Evolutionary conservation across 1,140 invertebrate species (phyloP).

Genomic region (Drosophila repletoides): DNA sequence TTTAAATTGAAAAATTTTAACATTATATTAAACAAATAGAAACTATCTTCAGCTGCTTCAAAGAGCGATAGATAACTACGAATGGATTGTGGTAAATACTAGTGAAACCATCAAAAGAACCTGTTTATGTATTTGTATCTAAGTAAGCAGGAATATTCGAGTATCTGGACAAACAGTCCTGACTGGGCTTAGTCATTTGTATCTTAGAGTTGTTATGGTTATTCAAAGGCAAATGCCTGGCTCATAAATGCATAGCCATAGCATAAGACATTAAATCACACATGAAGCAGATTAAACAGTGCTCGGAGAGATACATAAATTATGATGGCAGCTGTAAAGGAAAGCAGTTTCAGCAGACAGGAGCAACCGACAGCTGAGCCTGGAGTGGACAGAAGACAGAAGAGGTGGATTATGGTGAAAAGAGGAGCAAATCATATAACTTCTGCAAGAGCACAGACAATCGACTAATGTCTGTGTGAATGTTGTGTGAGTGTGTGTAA

Average conservation of each 20-base stretch:
- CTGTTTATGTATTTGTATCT: too few relatives aligned
- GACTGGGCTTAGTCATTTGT: too few relatives aligned
- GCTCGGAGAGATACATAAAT: slow-evolving; percentile 58
- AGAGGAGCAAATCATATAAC: slow-evolving; percentile 8
- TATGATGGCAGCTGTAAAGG: slow-evolving; percentile 35
- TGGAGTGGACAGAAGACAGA: slow-evolving; percentile 4
- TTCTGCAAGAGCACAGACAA: slow-evolving; percentile 34
- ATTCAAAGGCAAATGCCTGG: slow-evolving; percentile 36
- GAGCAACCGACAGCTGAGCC: background rate
- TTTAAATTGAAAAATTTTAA: too few relatives aligned
- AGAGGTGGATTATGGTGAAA: slow-evolving; percentile 10
- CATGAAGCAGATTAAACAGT: slow-evolving; percentile 60
- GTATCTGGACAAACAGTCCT: too few relatives aligned
- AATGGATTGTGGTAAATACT: too few relatives aligned
- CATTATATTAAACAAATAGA: too few relatives aligned
- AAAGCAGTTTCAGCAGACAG: background rate
- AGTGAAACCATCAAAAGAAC: too few relatives aligned
- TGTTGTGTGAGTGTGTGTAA: slow-evolving; percentile 4
- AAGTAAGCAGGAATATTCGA: too few relatives aligned
- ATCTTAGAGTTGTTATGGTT: too few relatives aligned
- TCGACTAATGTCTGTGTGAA: slow-evolving; percentile 23
- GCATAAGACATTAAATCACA: slow-evolving; percentile 57
- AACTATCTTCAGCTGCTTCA: too few relatives aligned
- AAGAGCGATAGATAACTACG: too few relatives aligned
- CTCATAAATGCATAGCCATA: slow-evolving; percentile 24